A percentile compares a stretch with the other conserved stretches of the same genome.
Evolutionary conservation across 1,140 invertebrate genomes (phyloP).

Genomic region (Metaphire vulgaris): DNA sequence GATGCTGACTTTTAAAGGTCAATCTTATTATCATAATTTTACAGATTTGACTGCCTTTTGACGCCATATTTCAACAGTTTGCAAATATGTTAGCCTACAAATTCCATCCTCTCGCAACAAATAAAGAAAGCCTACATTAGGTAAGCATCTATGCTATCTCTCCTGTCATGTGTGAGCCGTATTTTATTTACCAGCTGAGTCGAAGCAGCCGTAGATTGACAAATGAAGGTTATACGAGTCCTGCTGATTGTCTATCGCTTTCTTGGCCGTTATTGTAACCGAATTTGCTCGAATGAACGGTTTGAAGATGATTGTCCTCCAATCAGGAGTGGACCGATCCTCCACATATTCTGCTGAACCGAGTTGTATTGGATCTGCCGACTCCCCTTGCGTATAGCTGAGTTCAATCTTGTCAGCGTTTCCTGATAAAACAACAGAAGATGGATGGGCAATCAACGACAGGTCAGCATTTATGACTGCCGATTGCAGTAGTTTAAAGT

Average conservation of each 20-base stretch:
- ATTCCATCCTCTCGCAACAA: too few relatives aligned
- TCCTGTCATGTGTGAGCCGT: too few relatives aligned
- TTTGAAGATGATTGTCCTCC: not conserved
- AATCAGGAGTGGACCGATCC: not conserved
- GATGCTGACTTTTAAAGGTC: too few relatives aligned
- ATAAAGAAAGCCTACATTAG: too few relatives aligned
- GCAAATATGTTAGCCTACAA: too few relatives aligned
- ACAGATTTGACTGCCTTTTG: too few relatives aligned
- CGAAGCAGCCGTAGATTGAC: not conserved
- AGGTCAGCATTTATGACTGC: too few relatives aligned
- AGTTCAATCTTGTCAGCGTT: not conserved
- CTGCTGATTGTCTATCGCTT: not conserved
- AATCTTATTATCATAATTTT: too few relatives aligned
- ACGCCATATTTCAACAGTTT: too few relatives aligned
- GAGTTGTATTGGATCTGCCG: not conserved
- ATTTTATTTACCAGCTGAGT: not conserved
- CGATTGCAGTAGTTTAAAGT: too few relatives aligned
- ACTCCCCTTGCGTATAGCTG: not conserved
- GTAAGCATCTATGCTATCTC: too few relatives aligned
- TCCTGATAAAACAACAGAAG: not conserved
- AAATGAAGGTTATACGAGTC: not conserved
- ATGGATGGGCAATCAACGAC: too few relatives aligned
- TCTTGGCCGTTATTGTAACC: not conserved
- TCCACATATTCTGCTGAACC: not conserved
- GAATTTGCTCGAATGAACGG: not conserved